phyloP scores from a whole-genome alignment of 2,888 invertebrate genomes.

The Himalopsyche japonica region DNA sequence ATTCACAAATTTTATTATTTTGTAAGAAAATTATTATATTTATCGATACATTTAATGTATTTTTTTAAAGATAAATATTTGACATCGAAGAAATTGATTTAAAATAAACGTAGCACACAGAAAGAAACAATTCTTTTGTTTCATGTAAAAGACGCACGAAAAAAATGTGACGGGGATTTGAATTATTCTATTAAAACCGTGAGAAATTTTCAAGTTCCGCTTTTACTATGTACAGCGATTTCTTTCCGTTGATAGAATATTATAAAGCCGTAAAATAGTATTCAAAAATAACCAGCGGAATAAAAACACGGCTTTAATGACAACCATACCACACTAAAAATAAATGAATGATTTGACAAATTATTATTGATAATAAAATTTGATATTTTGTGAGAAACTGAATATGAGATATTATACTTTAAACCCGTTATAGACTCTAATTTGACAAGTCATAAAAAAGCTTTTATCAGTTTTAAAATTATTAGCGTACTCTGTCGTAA shows the following conservation, averaged over 20 bases:
- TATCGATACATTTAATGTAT: too few species aligned
- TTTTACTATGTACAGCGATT: background rate
- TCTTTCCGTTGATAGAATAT: background rate
- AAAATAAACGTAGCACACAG: too few species aligned
- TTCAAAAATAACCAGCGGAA: background rate
- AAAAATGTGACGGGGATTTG: background rate
- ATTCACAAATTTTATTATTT: too few species aligned
- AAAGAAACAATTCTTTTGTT: too few species aligned
- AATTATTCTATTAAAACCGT: background rate
- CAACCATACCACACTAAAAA: background rate
- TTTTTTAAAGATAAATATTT: too few species aligned
- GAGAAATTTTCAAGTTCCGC: background rate
- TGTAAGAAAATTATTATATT: too few species aligned
- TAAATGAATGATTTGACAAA: background rate
- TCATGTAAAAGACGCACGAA: too few species aligned
- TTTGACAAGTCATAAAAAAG: background rate
- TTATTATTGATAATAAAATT: background rate
- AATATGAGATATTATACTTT: background rate
- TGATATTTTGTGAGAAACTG: background rate
- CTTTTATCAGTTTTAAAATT: background rate
- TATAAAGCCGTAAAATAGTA: background rate
- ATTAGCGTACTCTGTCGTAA: background rate
- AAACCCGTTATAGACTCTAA: background rate
- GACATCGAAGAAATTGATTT: too few species aligned
- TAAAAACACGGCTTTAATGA: background rate